Percentiles rank a stretch among this genome's conserved stretches.
These are phyloP conservation scores for Hydrocynus forskahlii DNA, from an alignment of 2,797 vertebrate genomes.

Conservation along the genomic window DNA sequence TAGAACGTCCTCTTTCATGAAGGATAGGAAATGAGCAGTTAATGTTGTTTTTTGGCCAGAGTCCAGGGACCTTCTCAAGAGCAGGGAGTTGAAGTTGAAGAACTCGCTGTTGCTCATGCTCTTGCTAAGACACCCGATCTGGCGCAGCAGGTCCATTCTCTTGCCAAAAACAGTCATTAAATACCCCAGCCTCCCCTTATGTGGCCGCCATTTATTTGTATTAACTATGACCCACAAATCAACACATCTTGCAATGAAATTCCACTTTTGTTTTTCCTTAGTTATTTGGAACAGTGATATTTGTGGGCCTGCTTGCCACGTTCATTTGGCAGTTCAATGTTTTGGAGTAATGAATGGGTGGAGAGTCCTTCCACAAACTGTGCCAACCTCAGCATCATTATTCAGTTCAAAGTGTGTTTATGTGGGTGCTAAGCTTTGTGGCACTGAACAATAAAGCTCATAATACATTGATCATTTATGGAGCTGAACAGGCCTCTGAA, in stretches of 20 bases:
- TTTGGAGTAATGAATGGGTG: conserved; percentile 19
- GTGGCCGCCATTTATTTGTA: conserved; percentile 46
- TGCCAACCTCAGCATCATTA: background rate
- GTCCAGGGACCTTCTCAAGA: conserved; percentile 13
- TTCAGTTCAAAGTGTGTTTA: background rate
- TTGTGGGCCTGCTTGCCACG: conserved; percentile 14
- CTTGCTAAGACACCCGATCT: conserved; percentile 44
- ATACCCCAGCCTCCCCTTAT: conserved; percentile 5
- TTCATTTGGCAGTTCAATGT: conserved; percentile 15
- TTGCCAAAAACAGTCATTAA: conserved; percentile 51
- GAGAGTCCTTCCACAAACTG: background rate
- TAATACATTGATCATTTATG: background rate
- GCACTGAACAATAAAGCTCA: background rate
- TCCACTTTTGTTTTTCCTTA: conserved; percentile 28
- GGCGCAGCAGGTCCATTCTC: conserved; percentile 33
- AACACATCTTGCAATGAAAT: conserved; percentile 26
- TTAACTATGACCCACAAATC: conserved; percentile 48
- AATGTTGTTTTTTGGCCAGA: conserved; percentile 29
- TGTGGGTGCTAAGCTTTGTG: conserved; percentile 8
- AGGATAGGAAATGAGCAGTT: conserved; percentile 31
- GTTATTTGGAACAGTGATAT: conserved; percentile 22
- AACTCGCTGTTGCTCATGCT: conserved; percentile 52
- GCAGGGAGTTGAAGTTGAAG: conserved; percentile 7
- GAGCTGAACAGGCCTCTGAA: background rate
- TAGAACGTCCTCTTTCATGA: background rate